Base-by-base conservation (phyloP, 2,888 invertebrate genomes). In the Spialia ferax region DNA sequence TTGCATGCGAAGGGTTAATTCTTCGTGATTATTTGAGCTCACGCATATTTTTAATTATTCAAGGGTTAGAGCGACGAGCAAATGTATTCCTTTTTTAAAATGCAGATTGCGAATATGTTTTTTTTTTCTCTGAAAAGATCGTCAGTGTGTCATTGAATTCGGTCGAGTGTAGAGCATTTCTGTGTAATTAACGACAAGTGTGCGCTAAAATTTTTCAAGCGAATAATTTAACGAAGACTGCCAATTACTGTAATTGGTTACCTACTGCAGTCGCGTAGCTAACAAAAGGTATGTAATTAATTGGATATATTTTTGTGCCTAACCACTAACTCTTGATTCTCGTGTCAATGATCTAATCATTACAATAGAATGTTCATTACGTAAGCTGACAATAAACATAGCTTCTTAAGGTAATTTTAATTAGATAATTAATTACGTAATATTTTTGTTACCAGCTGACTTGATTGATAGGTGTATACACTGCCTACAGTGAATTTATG, bases 31-130 rank as follows among this genome's bases (percentile, higher is more conserved):
- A 90, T 93, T 90, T 89, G 86, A 81, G 84, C 88, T 87, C 91
- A 88, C 92, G 92, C 89, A 89, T 91, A 91, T 91, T 91, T 93
- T 91, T 93, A 93, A 93, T 93, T 93, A 91, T 93, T 88, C 91
- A 91, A 88, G 93, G 93, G 93, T 91, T 80, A 78, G 48, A 48
- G 74, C 73, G n/a, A n/a, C 4, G 35, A 35, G 35, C 11, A 88
- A 91, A 92, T 90, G 80, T 91, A 88, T 91, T 86, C 91, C 76
- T 75, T 80, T 84, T 84, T 81, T 80, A 76, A 84, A 87, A 85
- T 82, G 78, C 80, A 82, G 82, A 87, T 79, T 81, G 82, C 79
- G 81, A 79, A 81, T 82, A 75, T 77, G 80, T 84, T 87, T 86
- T 85, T 82, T 81, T 85, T 82, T 80, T 78, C 74, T 38, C 75